Evolutionary conservation across 2,113 vertebrate genomes (phyloP).

Genomic region (Oncorhynchus keta): DNA sequence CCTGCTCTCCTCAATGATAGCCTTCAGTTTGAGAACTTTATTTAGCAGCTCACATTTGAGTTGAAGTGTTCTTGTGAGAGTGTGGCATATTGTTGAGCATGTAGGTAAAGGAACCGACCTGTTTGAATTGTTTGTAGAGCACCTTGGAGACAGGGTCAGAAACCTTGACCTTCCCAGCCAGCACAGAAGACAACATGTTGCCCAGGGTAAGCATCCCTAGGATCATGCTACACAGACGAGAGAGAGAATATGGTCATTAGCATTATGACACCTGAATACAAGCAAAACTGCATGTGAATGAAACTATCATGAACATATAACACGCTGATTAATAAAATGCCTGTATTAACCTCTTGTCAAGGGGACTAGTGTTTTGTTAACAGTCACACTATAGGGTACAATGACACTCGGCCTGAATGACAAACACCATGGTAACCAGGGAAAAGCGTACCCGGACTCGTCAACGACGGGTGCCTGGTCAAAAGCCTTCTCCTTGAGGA

Average conservation of each 20-base stretch:
- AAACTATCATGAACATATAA: neutral
- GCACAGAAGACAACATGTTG: slow-evolving; percentile 89
- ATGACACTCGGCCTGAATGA: too few relatives aligned
- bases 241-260: slow-evolving; percentile 11
- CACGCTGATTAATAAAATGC: slow-evolving; percentile 32
- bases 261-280: slow-evolving; percentile 38
- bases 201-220: slow-evolving; percentile 94
- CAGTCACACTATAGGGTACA: too few relatives aligned
- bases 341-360: too few relatives aligned
- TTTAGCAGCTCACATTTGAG: neutral
- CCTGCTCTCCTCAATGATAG: too few relatives aligned
- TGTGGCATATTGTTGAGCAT: neutral
- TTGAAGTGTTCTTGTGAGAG: slow-evolving; percentile 3
- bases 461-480: slow-evolving; percentile 95
- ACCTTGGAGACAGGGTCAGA: slow-evolving; percentile 88
- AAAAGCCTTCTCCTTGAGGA: slow-evolving; percentile 92
- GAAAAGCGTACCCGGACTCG: slow-evolving; percentile 80
- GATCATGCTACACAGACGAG: slow-evolving; percentile 58
- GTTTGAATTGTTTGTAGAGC: slow-evolving; percentile 92
- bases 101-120: slow-evolving; percentile 68
- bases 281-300: slow-evolving; percentile 6
- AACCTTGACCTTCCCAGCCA: slow-evolving; percentile 87
- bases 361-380: too few relatives aligned
- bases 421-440: too few relatives aligned
- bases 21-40: too few relatives aligned